Evolutionary conservation across 2,113 vertebrate species (phyloP), one percentile per base, ranked within the genome.

Genomic region (Amphiprion ocellaris): DNA sequence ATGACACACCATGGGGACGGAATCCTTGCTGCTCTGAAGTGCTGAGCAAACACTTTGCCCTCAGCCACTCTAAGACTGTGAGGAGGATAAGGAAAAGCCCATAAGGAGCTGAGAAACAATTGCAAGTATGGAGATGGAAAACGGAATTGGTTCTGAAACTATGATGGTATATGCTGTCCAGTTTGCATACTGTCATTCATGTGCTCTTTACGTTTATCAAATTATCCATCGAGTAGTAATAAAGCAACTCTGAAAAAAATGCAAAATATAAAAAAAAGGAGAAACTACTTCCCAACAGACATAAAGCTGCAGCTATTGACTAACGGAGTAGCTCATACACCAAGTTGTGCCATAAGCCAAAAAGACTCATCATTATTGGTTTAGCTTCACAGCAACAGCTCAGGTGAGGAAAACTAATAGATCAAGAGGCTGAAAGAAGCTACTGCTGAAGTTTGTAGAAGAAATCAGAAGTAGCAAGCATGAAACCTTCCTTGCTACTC

Each of bases 1-100:
- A 92, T 93, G 81, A 64, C 59, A 58, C 71, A 87, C 88, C 82
- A 82, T 79, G 54, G 83, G 89, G 87, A 91, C 53, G 76, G 81
- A 75, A 82, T 89, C 83, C 87, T 90, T 79, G 88, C 54, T 81
- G 59, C 83, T 90, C 81, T 84, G 67, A 74, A 89, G 85, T 86
- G 92, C 93, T 92, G 92, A 93, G 91, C 81, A 84, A 85, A 92
- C 93, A 92, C 79, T 93, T 91, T 56, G 19, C 62, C 68, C 44
- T 78, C 23, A 84, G 84, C 82, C 81, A 74, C 85, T 82, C 69
- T 52, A 67, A 83, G 64, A 79, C 72, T 59, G 63, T 19, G 69
- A 82, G 82, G 28, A 83, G 62, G 74, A 87, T 66, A 67, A 74
- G 69, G 70, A 72, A 72, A 66, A 63, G 68, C 61, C 49, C 17